Evolutionary conservation across 2,113 vertebrate genomes (phyloP), one percentile per base, ranked within the genome.

Genomic region (Etheostoma spectabile): DNA sequence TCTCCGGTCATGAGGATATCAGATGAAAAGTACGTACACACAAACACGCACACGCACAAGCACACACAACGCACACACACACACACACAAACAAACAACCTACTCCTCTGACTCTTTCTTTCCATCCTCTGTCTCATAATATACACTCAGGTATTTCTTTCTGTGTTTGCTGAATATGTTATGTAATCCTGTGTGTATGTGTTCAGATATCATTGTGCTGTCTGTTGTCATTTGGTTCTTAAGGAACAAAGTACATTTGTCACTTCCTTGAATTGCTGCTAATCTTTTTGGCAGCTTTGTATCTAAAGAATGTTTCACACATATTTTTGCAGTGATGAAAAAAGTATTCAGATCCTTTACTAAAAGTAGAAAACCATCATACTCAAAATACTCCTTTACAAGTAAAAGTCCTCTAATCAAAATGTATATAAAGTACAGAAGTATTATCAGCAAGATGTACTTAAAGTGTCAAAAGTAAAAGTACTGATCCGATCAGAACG

Each of bases 1-100:
- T 95, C 96, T 8, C 95, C 96, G 0, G 95, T 96, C 70, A 95
- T 96, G 93, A 94, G 95, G 88, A 95, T 96, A 81, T 96, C 96
- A 0, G 96, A 97, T 86, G 95, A 96, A 24, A 95, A 94, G 95
- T 96, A 95, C 55, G 77, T 30, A 5, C 8, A 21, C 51, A 57
- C 55, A 38, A 49, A 35, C 82, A 78, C 60, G 75, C 67, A 71
- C 35, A 52, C 77, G 21, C 49, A 38, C 62, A 77, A 59, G 61
- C 77, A 77, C 21, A 67, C 65, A 68, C 64, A 64, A 22, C 45
- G 38, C 62, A 21, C 49, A 38, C 62, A 77, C 59, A 61, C 77
- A 77, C 45, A 67, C 65, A 68, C 64, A 64, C 62, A 77, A 1
- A 35, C 6, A 38, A 38, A 10, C 57, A 33, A 16, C 12, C 27